Conservation (phyloP, 2,888 invertebrate species). For the Piscicola geometra region DNA sequence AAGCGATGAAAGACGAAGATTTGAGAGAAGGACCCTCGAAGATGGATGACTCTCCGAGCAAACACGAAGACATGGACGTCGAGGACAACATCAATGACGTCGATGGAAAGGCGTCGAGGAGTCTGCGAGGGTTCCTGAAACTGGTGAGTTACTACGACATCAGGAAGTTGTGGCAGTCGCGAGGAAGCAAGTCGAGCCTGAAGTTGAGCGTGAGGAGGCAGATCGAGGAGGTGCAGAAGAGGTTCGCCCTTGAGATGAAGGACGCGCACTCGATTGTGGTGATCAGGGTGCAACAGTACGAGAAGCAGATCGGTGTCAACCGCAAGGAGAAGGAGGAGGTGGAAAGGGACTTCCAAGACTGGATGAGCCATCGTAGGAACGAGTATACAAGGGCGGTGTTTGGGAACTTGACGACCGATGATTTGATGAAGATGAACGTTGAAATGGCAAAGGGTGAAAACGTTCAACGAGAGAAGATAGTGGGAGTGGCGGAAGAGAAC, state of each 20-base stretch:
- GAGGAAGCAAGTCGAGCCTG: not conserved
- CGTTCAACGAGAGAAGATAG: not conserved
- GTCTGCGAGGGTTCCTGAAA: not conserved
- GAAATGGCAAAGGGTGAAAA: not conserved
- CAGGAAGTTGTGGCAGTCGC: not conserved
- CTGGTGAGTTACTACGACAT: not conserved
- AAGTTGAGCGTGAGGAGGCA: not conserved
- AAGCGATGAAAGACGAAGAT: too few species aligned
- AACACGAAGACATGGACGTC: too few species aligned
- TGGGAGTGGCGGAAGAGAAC: not conserved
- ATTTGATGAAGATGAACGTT: not conserved
- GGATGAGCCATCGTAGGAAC: not conserved
- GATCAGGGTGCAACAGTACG: not conserved
- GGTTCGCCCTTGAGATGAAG: not conserved
- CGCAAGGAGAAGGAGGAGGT: not conserved
- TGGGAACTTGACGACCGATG: not conserved
- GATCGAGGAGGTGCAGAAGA: not conserved
- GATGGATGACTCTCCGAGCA: too few species aligned
- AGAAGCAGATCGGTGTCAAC: not conserved
- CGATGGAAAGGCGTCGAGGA: too few species aligned
- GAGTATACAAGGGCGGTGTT: not conserved
- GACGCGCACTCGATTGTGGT: not conserved
- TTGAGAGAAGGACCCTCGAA: too few species aligned
- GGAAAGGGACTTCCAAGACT: not conserved
- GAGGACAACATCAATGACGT: too few species aligned